Evolutionary conservation across 2,888 invertebrate species (phyloP), one percentile per base, ranked within the genome.

Genomic region (Synanthedon formicaeformis): DNA sequence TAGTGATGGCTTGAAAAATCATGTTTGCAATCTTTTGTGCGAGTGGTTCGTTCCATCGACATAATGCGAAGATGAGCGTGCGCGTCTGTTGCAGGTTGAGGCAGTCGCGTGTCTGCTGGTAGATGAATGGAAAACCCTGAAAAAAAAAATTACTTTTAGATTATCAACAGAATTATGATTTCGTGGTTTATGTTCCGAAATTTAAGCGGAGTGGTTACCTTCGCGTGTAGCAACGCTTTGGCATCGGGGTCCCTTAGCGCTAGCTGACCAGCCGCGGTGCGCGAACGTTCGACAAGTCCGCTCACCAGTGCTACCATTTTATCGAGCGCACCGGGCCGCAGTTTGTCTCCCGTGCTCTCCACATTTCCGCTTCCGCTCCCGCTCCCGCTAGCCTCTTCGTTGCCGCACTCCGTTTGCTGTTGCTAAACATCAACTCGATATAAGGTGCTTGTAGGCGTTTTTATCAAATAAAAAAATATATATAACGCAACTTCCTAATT

Each of bases 231-330:
- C 27, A 97, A 90, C 1, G 96, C 94, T 66, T 91, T 91, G 52
- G 94, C 93, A 74, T 97, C 97, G 53, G 92, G 91, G 34, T 93
- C 90, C 11, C 92, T 91, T 34, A 97, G 81, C 51, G 93, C 91
- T 23, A 97, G 85, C 57, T 92, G 90, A 52, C 90, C 93, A 70
- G 92, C 92, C 5, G 93, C 88, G 59, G 94, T 94, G 2, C 97
- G 88, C 45, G 96, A 96, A 59, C 95, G 92, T 77, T 98, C 97
- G 41, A 96, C 96, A 13, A 97, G 88, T 2, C 93, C 92, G 1
- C 96, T 95, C 40, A 97, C 94, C 11, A 97, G 82, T 11, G 96
- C 94, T 60, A 97, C 95, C 97, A 98, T 97, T 85, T 97, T 97
- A 79, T 97, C 97, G 12, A 98, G 82, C 0, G 97, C 96, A 1